Evolutionary conservation across 1,140 invertebrate genomes (phyloP).

Genomic region (Notospermus geniculatus): DNA sequence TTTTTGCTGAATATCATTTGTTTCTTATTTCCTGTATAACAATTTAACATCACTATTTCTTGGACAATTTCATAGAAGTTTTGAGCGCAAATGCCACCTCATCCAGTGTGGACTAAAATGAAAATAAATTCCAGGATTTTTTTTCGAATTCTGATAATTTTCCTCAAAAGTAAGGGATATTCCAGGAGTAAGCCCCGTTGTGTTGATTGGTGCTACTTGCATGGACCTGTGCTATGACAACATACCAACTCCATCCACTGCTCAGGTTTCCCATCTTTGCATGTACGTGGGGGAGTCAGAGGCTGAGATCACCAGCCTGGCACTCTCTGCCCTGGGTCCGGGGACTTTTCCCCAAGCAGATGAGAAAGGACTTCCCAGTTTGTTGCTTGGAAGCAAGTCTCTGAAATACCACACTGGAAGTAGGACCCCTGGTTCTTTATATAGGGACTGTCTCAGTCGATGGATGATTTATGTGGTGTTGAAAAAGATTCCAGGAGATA

Average conservation of each 20-base stretch:
- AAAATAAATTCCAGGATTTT: too few relatives aligned
- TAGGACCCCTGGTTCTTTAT: background rate
- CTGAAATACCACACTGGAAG: background rate
- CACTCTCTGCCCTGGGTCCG: constrained; percentile 4
- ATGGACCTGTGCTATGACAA: constrained; percentile 2
- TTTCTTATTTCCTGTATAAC: too few relatives aligned
- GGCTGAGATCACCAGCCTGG: constrained; percentile 5
- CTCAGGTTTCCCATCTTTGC: constrained; percentile 4
- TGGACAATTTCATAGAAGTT: too few relatives aligned
- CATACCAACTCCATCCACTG: background rate
- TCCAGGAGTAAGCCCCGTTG: constrained; percentile 9
- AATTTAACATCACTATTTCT: background rate
- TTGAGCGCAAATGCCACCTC: too few relatives aligned
- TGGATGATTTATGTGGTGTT: background rate
- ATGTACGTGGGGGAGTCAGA: background rate
- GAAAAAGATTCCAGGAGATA: background rate
- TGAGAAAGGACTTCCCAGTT: background rate
- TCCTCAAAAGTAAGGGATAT: background rate
- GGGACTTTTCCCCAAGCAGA: constrained; percentile 7
- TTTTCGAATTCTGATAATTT: too few relatives aligned
- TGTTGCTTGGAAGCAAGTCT: constrained; percentile 3
- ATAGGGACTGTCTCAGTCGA: background rate
- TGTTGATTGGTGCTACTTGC: background rate
- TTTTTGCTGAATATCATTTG: too few relatives aligned
- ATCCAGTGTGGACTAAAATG: too few relatives aligned